Evolutionary conservation across 2,888 invertebrate genomes (phyloP).

Genomic region (Synanthedon myopaeformis): DNA sequence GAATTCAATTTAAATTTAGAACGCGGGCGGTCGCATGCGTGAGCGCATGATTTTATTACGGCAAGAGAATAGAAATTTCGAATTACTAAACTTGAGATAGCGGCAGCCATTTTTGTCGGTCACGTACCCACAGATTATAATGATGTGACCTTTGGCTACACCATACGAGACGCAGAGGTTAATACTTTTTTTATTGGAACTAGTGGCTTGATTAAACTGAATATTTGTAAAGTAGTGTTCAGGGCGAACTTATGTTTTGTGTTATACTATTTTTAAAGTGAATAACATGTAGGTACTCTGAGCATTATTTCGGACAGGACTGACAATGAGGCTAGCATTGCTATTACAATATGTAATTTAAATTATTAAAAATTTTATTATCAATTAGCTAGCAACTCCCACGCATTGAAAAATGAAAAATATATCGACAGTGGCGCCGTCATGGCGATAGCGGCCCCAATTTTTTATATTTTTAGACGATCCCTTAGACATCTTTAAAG

Average conservation of each 20-base stretch:
- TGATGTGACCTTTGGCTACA: conserved; percentile 59
- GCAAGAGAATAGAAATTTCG: conserved; percentile 61
- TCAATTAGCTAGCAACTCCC: no score
- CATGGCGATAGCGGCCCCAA: no score
- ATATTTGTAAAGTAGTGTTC: conserved; percentile 14
- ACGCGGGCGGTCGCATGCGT: conserved; percentile 32
- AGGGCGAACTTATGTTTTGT: conserved; percentile 4
- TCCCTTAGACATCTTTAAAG: no score
- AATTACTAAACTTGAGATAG: conserved; percentile 42
- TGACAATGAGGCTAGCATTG: no score
- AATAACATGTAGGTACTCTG: no score
- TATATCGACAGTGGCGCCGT: no score
- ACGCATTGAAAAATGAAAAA: no score
- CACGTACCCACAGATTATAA: conserved; percentile 58
- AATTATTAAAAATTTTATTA: no score
- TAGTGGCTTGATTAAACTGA: conserved; percentile 42
- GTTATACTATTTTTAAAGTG: no score
- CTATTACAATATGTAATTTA: no score
- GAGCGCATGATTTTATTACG: conserved; percentile 59
- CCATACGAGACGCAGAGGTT: conserved; percentile 50
- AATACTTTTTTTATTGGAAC: conserved; percentile 50
- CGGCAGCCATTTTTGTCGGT: conserved; percentile 43
- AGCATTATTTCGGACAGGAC: no score
- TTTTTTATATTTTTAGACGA: no score
- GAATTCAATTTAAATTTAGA: conserved; percentile 19